Evolutionary conservation across 2,797 vertebrate species (phyloP).

Genomic region (Thalassophryne amazonica): DNA sequence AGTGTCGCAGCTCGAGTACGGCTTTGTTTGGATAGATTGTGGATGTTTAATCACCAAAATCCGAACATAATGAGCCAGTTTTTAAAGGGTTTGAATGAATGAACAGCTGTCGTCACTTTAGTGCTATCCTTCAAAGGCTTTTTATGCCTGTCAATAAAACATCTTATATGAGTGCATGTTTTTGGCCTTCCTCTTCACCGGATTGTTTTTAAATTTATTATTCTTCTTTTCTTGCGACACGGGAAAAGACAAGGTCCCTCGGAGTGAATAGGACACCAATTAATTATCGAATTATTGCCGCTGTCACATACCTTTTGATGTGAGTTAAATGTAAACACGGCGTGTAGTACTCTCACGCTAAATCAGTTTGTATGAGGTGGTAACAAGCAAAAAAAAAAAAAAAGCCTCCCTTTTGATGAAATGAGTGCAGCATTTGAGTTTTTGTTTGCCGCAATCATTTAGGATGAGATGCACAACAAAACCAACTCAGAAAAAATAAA

Average conservation of each 20-base stretch:
- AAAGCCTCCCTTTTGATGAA: slow-evolving; percentile 10
- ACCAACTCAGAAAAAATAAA: slow-evolving; percentile 2
- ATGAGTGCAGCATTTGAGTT: slow-evolving; percentile 13
- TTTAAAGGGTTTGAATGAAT: slow-evolving; percentile 31
- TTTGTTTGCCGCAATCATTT: slow-evolving; percentile 16
- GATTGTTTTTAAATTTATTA: too few relatives aligned
- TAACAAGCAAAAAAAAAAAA: too few relatives aligned
- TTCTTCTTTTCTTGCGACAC: slow-evolving; percentile 7
- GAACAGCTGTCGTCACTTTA: slow-evolving; percentile 34
- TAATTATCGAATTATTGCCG: slow-evolving; percentile 39
- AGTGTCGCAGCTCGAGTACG: slow-evolving; percentile 34
- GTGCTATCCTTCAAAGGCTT: slow-evolving; percentile 26
- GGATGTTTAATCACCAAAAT: slow-evolving; percentile 46
- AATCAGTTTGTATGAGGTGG: slow-evolving; percentile 24
- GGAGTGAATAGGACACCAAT: slow-evolving; percentile 40
- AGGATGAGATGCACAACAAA: not conserved
- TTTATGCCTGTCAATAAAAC: slow-evolving; percentile 33
- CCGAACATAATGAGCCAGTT: slow-evolving; percentile 35
- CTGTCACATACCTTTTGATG: slow-evolving; percentile 35
- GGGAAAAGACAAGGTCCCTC: slow-evolving; percentile 34
- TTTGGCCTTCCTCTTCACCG: slow-evolving; percentile 26
- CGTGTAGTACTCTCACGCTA: slow-evolving; percentile 21
- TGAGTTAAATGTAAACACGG: slow-evolving; percentile 31
- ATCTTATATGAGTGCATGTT: slow-evolving; percentile 31
- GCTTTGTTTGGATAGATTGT: slow-evolving; percentile 42